These are phyloP conservation scores for Sipha maydis DNA, from an alignment of 2,888 invertebrate genomes.

Conservation along the genomic window DNA sequence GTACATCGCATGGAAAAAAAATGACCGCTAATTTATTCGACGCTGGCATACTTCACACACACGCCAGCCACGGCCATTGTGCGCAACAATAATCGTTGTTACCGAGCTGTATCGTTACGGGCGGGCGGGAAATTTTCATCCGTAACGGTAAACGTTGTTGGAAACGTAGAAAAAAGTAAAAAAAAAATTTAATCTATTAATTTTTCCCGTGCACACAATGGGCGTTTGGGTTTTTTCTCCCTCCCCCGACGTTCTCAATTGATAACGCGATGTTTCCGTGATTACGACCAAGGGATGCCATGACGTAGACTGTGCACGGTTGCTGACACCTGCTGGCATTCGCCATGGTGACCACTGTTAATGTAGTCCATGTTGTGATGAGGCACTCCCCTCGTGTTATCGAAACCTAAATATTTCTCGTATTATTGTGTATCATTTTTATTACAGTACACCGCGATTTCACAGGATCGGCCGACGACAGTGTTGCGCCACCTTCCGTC, in stretches of 20 bases:
- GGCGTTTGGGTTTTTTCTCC: too few species aligned
- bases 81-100: too few species aligned
- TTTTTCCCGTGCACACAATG: too few species aligned
- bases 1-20: too few species aligned
- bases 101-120: too few species aligned
- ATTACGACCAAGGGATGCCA: neutral
- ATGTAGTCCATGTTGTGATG: conserved; percentile 27
- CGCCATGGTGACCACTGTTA: conserved; percentile 38
- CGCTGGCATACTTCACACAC: too few species aligned
- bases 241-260: neutral
- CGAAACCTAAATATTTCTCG: conserved; percentile 48
- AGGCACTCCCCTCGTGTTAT: conserved; percentile 55
- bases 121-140: too few species aligned
- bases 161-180: too few species aligned
- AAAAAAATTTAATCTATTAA: too few species aligned
- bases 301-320: conserved; percentile 23
- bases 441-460: neutral
- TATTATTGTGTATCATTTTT: neutral
- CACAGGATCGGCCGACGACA: neutral
- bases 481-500: neutral
- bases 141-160: too few species aligned
- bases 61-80: too few species aligned
- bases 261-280: neutral
- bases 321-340: conserved; percentile 46
- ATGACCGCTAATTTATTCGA: too few species aligned